These are phyloP conservation scores for Lepidurus couesii DNA, from an alignment of 1,140 invertebrate genomes.

Conservation along the genomic window DNA sequence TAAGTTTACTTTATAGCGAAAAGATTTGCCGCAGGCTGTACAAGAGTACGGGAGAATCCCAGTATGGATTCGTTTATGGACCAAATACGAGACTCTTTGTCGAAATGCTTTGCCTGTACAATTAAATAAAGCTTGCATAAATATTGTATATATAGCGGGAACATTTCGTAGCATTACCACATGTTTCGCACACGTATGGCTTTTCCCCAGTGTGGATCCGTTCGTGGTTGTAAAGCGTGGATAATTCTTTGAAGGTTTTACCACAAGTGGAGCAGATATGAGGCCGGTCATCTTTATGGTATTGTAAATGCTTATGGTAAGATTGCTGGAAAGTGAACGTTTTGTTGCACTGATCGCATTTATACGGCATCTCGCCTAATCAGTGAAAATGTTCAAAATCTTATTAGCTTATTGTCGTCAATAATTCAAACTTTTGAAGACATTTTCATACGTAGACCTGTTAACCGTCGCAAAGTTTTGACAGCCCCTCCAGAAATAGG, in stretches of 20 bases:
- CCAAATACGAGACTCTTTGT: conserved; percentile 76
- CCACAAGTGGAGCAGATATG: conserved; percentile 72
- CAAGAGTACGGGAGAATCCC: conserved; percentile 77
- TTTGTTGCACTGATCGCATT: conserved; percentile 75
- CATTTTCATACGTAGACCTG: not conserved
- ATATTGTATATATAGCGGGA: not conserved
- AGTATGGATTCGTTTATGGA: conserved; percentile 75
- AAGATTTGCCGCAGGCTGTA: conserved; percentile 69
- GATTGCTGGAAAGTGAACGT: conserved; percentile 87
- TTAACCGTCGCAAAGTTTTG: not conserved
- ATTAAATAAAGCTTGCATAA: conserved; percentile 37
- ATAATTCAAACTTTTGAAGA: too few relatives aligned
- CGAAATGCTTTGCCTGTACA: conserved; percentile 72
- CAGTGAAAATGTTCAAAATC: conserved; percentile 25
- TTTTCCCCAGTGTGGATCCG: conserved; percentile 83
- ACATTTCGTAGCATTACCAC: conserved; percentile 56
- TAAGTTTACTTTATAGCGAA: conserved; percentile 66
- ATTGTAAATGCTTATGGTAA: conserved; percentile 81
- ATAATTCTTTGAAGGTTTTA: conserved; percentile 78
- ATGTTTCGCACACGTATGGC: conserved; percentile 83
- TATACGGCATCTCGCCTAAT: conserved; percentile 78
- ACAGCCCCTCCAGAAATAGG: too few relatives aligned
- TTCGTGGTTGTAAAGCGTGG: conserved; percentile 80
- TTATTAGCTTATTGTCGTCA: too few relatives aligned
- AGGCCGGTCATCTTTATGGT: conserved; percentile 73